A percentile compares a stretch with the other conserved stretches of the same genome.
Conservation (phyloP, 2,888 invertebrate genomes). For the Epirrhoe alternata region DNA sequence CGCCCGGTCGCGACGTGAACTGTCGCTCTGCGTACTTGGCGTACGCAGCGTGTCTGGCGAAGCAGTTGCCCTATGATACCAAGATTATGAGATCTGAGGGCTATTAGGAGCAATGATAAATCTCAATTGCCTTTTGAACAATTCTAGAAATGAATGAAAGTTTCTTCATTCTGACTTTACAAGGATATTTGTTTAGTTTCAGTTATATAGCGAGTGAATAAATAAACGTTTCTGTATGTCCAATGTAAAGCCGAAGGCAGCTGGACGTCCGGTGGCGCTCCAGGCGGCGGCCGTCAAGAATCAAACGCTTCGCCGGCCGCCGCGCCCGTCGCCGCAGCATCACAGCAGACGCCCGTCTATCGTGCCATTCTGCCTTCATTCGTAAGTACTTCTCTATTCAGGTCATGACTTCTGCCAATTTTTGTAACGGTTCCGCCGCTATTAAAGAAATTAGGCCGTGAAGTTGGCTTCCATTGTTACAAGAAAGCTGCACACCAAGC, state of each 20-base stretch:
- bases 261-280: constrained; percentile 93
- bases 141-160: no score
- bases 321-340: constrained; percentile 78
- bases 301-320: constrained; percentile 84
- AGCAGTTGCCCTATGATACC: constrained; percentile 28
- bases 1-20: constrained; percentile 14
- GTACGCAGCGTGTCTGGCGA: constrained; percentile 16
- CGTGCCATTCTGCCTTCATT: constrained; percentile 92
- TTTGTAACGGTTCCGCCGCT: background rate
- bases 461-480: background rate
- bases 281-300: constrained; percentile 83
- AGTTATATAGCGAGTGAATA: background rate
- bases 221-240: background rate
- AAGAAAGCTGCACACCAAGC: background rate
- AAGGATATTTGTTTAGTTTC: no score
- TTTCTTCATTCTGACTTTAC: no score
- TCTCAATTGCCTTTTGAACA: background rate
- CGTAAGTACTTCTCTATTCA: constrained; percentile 74
- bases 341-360: constrained; percentile 88
- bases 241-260: constrained; percentile 90
- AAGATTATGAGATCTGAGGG: constrained; percentile 37
- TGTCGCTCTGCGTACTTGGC: constrained; percentile 19
- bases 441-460: background rate
- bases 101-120: background rate
- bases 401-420: background rate